Base-by-base conservation (phyloP, 2,113 vertebrate species). In the Chaenocephalus aceratus region DNA sequence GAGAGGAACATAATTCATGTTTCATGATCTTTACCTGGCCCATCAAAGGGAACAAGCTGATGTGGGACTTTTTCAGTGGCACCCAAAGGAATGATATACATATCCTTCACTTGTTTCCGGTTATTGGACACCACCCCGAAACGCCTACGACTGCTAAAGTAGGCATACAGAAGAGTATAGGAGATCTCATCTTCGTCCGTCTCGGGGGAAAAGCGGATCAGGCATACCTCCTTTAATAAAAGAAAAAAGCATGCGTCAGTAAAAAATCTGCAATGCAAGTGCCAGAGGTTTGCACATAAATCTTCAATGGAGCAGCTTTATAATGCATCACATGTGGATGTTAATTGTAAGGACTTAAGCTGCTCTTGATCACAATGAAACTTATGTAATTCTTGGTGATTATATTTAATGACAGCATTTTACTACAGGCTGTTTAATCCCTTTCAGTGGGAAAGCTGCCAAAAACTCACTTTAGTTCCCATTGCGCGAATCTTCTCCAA, bases 131-230 rank as follows among this genome's bases (percentile, higher is more conserved):
- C 97, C 44, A 99, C 98, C 14, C 98, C 98, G 0, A 99, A 99
- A 85, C 98, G 97, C 77, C 94, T 98, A 52, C 98, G 96, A 83
- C 98, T 99, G 92, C 97, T 99, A 93, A 99, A 99, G 91, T 99
- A 99, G 2, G 98, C 97, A 18, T 97, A 99, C 49, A 99, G 80
- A 74, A 98, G 93, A 0, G 98, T 96, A 8, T 99, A 99, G 51
- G 97, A 97, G 86, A 99, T 99, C 86, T 99, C 97, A 88, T 99
- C 98, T 93, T 99, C 98, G 86, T 99, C 98, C 2, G 98, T 98
- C 72, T 97, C 98, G 0, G 98, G 98, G 66, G 95, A 94, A 75
- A 99, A 99, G 71, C 98, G 97, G 93, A 99, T 96, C 78, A 99
- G 94, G 83, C 98, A 99, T 76, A 99, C 96, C 91, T 99, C 98